phyloP scores from a whole-genome alignment of 1,140 invertebrate species.

The Pseudomyrmex concolor region DNA sequence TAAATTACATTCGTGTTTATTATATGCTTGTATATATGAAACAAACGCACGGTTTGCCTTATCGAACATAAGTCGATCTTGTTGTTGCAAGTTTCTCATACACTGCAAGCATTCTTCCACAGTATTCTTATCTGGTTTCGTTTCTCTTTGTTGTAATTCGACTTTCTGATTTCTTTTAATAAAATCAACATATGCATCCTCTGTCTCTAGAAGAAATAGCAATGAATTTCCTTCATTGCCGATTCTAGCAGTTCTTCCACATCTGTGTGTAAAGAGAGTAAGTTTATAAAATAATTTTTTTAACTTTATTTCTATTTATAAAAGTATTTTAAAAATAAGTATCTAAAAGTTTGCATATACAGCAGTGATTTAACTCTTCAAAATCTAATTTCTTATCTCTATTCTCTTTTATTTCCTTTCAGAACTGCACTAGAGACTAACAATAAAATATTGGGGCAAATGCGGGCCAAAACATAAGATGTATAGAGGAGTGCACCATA shows the following conservation, averaged over 20 bases:
- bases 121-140: slow-evolving; percentile 66
- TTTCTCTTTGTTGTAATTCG: slow-evolving; percentile 83
- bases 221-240: slow-evolving; percentile 95
- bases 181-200: slow-evolving; percentile 96
- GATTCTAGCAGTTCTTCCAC: slow-evolving; percentile 96
- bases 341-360: too few relatives aligned
- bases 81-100: slow-evolving; percentile 87
- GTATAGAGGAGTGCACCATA: too few relatives aligned
- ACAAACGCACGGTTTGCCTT: slow-evolving; percentile 97
- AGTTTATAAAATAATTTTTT: slow-evolving; percentile 6
- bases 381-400: too few relatives aligned
- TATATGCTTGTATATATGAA: slow-evolving; percentile 96
- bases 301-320: neutral
- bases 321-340: too few relatives aligned
- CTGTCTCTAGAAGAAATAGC: slow-evolving; percentile 93
- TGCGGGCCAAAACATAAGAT: too few relatives aligned
- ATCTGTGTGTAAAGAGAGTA: slow-evolving; percentile 77
- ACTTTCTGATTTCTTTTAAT: slow-evolving; percentile 97
- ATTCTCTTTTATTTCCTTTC: too few relatives aligned
- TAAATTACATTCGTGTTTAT: slow-evolving; percentile 97
- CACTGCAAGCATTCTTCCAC: slow-evolving; percentile 79
- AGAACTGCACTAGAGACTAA: too few relatives aligned
- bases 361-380: too few relatives aligned
- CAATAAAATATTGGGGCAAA: too few relatives aligned
- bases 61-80: slow-evolving; percentile 93